Base-by-base conservation (phyloP, 2,888 invertebrate species). In the Eupithecia subumbrata region DNA sequence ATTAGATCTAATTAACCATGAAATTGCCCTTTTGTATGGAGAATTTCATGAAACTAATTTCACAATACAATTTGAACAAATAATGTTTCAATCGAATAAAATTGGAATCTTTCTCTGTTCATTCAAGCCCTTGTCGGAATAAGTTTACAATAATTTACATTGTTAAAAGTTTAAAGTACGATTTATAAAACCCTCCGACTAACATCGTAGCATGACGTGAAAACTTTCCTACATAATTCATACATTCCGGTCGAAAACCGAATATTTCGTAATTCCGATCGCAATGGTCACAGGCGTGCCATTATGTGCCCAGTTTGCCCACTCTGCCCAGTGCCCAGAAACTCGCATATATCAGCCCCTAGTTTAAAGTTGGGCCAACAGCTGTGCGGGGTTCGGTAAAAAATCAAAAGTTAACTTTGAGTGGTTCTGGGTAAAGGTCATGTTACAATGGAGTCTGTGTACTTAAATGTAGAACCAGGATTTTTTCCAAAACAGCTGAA, bases 391-490 rank as follows among this genome's bases (percentile, higher is more conserved):
- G 71, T 67, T 37, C 71, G 69, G 71, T 78, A 80, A 81, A 81
- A 80, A 81, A 79, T 75, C 71, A 76, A 72, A 77, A 77, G 74
- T 75, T 76, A 76, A 77, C 78, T 81, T 81, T 79, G 79, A 77
- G 78, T 72, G 78, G 73, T 68, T 71, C 63, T 67, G 71, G 52
- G 78, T 76, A 78, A 75, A 37, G 75, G 14, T 2, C 52, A 34
- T 72, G 76, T 45, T 64, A 67, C 78, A 73, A 70, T 78, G 69
- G 72, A 68, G 14, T 68, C 7, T 43, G n/a, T 5, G 22, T 37
- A n/a, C 37, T 37, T 37, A 9, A 40, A 9, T 40, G 11, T 40
- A 40, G 5, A 34, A 4, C 56, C 56, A 56, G 5, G 5, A 4
- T 56, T 22, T 22, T 22, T 22, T 56, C 56, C 5, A 56, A 56